Conservation (phyloP, 2,113 vertebrate genomes). For the Laticauda laticaudata region DNA sequence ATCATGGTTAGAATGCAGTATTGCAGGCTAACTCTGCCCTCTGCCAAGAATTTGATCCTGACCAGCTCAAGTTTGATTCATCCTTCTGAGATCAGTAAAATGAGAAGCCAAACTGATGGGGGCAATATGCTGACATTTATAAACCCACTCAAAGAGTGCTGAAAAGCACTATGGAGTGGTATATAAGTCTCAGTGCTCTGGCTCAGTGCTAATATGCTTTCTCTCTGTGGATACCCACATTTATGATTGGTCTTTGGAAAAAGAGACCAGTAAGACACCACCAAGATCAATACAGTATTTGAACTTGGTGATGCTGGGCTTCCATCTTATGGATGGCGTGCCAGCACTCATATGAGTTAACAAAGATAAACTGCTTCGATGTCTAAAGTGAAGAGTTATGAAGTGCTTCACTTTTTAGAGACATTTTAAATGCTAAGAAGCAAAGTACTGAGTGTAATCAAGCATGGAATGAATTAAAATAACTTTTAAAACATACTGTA, state of each 20-base stretch:
- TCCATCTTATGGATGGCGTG: not conserved
- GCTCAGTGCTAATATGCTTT: not conserved
- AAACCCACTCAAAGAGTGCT: not conserved
- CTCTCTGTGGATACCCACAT: not conserved
- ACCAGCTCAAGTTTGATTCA: not conserved
- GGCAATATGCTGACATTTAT: not conserved
- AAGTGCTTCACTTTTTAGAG: not conserved
- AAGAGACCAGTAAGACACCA: not conserved
- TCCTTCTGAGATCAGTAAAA: not conserved
- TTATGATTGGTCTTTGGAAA: not conserved
- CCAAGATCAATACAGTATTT: not conserved
- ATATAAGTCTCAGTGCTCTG: not conserved
- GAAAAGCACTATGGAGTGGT: not conserved
- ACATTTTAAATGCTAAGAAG: not conserved
- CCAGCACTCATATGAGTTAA: not conserved
- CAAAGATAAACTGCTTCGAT: not conserved
- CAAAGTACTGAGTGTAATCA: not conserved
- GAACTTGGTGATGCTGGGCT: not conserved
- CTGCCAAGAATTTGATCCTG: not conserved
- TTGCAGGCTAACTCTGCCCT: not conserved
- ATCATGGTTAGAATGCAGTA: not conserved
- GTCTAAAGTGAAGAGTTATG: not conserved
- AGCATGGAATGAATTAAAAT: not conserved
- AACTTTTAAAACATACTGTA: not conserved
- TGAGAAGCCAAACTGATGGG: not conserved